Conservation (phyloP, 2,113 vertebrate species). For the Halichoerus grypus region DNA sequence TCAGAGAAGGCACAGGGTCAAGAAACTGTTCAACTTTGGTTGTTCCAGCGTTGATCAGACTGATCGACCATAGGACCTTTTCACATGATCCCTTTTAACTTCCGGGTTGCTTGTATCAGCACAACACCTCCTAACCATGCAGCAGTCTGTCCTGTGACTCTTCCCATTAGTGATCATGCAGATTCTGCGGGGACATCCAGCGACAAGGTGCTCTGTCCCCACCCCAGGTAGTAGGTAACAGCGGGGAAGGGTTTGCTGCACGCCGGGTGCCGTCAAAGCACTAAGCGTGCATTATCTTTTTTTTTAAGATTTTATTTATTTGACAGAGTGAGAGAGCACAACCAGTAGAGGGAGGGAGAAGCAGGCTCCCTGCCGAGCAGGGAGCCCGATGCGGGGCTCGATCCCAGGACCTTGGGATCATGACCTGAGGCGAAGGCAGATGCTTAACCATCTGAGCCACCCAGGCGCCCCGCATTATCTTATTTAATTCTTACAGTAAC, state of each 20-base stretch:
- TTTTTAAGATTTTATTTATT: too few relatives aligned
- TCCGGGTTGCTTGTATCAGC: background rate
- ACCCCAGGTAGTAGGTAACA: background rate
- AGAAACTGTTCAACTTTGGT: background rate
- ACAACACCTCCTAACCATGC: background rate
- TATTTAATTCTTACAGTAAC: background rate
- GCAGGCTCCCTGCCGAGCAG: too few relatives aligned
- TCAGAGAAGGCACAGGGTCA: background rate
- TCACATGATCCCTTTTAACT: background rate
- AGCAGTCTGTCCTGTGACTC: background rate
- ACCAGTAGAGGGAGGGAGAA: too few relatives aligned
- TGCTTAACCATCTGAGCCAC: too few relatives aligned
- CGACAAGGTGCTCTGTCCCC: too few relatives aligned
- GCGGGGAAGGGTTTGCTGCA: background rate
- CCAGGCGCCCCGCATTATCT: background rate
- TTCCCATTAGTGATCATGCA: background rate
- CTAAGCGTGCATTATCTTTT: background rate
- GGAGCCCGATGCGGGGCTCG: too few relatives aligned
- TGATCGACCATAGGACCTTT: background rate
- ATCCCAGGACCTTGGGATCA: too few relatives aligned
- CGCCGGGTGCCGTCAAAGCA: fast-evolving
- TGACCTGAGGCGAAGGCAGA: too few relatives aligned
- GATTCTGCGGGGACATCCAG: background rate
- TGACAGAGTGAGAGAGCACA: too few relatives aligned
- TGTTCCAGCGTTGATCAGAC: background rate